Evolutionary conservation across 2,113 vertebrate species (phyloP).

Genomic region (Gambusia affinis): DNA sequence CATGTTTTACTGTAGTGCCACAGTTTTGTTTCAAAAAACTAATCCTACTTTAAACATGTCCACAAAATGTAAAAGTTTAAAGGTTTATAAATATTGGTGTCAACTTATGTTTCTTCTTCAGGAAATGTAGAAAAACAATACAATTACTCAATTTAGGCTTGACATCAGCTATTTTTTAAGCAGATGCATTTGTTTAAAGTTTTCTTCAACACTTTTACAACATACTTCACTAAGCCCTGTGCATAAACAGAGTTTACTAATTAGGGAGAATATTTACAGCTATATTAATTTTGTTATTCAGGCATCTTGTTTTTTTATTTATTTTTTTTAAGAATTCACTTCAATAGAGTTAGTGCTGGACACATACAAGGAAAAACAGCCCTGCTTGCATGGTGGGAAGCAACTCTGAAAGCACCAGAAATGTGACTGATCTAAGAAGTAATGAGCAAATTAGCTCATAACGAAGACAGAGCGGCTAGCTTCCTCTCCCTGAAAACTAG

Average conservation of each 20-base stretch:
- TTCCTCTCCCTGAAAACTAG: not conserved
- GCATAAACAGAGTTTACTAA: not conserved
- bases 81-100: not conserved
- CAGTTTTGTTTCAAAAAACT: too few species aligned
- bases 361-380: not conserved
- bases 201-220: not conserved
- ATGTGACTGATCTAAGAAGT: slow-evolving; percentile 21
- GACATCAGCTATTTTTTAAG: not conserved
- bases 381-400: not conserved
- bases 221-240: not conserved
- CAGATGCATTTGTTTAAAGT: not conserved
- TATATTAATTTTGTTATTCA: not conserved
- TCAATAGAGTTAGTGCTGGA: slow-evolving; percentile 5
- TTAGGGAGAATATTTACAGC: not conserved
- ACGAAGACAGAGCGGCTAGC: not conserved
- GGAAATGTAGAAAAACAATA: not conserved
- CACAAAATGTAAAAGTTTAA: too few species aligned
- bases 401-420: not conserved
- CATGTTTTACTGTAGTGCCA: too few species aligned
- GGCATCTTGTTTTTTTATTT: not conserved
- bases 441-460: not conserved
- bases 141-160: not conserved
- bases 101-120: not conserved
- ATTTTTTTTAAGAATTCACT: not conserved
- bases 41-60: too few species aligned